Conservation (phyloP, 2,888 invertebrate species). For the Scrobipalpa atriplicella region DNA sequence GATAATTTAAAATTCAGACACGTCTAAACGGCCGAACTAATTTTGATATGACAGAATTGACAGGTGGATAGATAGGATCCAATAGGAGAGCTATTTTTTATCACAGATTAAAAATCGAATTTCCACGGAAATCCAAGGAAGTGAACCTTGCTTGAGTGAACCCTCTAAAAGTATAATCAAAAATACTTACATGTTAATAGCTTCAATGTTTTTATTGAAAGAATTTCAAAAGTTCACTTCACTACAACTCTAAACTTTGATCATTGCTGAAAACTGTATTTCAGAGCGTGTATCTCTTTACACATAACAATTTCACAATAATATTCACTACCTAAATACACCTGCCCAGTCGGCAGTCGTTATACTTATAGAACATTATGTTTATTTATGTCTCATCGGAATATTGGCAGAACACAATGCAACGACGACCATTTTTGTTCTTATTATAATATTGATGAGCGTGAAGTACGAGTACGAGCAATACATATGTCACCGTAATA, state of each 20-base stretch:
- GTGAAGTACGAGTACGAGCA: too few relatives aligned
- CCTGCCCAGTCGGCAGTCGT: not conserved
- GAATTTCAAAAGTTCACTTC: not conserved
- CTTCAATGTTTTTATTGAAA: not conserved
- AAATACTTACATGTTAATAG: too few relatives aligned
- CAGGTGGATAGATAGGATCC: too few relatives aligned
- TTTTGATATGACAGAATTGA: too few relatives aligned
- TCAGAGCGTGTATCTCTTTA: not conserved
- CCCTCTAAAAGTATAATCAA: not conserved
- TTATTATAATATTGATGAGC: not conserved
- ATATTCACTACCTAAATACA: not conserved
- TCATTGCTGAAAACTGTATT: not conserved
- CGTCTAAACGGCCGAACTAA: too few relatives aligned
- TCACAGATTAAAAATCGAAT: too few relatives aligned
- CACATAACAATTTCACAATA: not conserved
- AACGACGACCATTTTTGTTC: not conserved
- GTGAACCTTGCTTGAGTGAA: too few relatives aligned
- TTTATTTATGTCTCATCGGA: not conserved
- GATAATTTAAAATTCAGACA: too few relatives aligned
- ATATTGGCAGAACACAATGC: not conserved
- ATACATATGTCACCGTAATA: too few relatives aligned
- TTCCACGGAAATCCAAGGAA: too few relatives aligned
- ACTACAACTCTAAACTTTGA: not conserved
- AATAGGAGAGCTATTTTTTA: too few relatives aligned
- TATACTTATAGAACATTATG: not conserved